Base-by-base conservation (phyloP, 2,797 vertebrate species). In the Sitta carolinensis region DNA sequence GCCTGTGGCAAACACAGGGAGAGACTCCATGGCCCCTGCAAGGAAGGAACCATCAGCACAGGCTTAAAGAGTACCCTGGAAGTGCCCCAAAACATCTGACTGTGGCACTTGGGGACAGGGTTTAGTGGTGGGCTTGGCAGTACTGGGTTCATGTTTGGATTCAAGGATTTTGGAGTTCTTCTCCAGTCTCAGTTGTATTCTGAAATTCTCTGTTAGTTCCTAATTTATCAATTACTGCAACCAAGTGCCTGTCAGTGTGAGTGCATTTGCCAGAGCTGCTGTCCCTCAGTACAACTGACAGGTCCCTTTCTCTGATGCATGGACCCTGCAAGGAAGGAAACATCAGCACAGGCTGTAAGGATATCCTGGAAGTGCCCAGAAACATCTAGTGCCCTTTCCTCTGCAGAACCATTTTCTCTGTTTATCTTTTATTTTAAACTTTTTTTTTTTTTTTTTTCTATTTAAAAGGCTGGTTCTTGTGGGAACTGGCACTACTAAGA, bases 361-460 rank as follows among this genome's bases (percentile, higher is more conserved):
- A 36, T 36, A 36, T 36, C 36, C 36, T 36, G 36, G 36, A 36
- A 36, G 36, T 36, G 36, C 36, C 36, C 36, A 36, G 36, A 36
- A 36, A 36, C 36, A 36, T 36, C 36, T 36, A 36, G 36, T 36
- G 36, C 29, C 21, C 7, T 76, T 61, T 13, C 9, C 27, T 83
- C 40, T 83, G 38, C 38, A 87, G 42, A 85, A 5, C 15, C 1
- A 5, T 26, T 57, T 82, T 47, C 25, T 84, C 43, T 77, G 26
- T 58, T 61, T 48, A 43, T 48, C 0, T 2, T 40, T 42, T 55
- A 69, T 11, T 3, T 45, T 45, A 45, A 1, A 2, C 0, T 20
- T 40, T 40, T 40, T 40, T 40, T 40, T n/a, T 51, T 78, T 55
- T 40, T 26, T 29, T 48, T 54, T 55, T 11, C 16, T 12, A 1